phyloP scores from a whole-genome alignment of 2,888 invertebrate genomes.

The Smittia sp. region DNA sequence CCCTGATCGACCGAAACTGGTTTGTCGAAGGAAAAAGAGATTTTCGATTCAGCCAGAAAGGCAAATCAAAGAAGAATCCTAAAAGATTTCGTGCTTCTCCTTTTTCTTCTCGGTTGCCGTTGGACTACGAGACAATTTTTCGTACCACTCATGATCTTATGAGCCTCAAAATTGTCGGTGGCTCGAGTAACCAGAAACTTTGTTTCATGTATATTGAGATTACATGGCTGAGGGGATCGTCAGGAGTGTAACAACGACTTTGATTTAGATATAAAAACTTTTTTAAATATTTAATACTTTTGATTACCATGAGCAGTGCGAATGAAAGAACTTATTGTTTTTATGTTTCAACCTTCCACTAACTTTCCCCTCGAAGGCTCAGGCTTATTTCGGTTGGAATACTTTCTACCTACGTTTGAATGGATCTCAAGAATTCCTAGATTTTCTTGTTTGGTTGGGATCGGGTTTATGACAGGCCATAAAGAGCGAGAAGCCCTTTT shows the following conservation, averaged over 20 bases:
- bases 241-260: too few species aligned
- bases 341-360: too few species aligned
- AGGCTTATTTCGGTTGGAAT: neutral
- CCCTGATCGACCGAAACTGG: neutral
- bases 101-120: neutral
- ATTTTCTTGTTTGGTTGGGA: neutral
- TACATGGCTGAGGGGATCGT: too few species aligned
- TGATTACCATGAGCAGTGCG: too few species aligned
- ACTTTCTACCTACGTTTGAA: neutral
- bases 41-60: neutral
- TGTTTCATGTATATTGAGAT: too few species aligned
- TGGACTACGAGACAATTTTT: neutral
- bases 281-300: too few species aligned
- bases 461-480: neutral
- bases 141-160: neutral
- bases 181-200: neutral
- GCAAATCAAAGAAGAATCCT: conserved; percentile 25
- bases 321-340: too few species aligned
- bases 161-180: neutral
- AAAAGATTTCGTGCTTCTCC: neutral
- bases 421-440: neutral
- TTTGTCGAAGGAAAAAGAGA: neutral
- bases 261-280: too few species aligned
- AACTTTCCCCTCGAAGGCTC: too few species aligned
- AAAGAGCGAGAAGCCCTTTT: neutral